phyloP scores from a whole-genome alignment of 2,888 invertebrate species.

The Caenorhabditis sp. region DNA sequence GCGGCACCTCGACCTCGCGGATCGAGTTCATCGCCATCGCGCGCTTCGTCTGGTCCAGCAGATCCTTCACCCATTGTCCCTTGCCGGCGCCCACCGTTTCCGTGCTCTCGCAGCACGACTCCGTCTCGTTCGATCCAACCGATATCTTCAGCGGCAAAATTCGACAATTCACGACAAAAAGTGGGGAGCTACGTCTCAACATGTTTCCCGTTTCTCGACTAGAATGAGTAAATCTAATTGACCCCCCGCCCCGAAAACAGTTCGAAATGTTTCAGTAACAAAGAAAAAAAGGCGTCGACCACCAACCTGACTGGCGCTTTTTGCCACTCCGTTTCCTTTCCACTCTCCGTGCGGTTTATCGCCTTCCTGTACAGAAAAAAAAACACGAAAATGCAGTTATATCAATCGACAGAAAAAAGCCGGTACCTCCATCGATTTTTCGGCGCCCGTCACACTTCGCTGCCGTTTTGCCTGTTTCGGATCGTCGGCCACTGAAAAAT shows the following conservation, averaged over 20 bases:
- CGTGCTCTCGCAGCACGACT: slow-evolving; percentile 60
- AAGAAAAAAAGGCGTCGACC: background rate
- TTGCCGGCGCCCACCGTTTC: slow-evolving; percentile 74
- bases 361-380: slow-evolving; percentile 54
- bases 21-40: slow-evolving; percentile 66
- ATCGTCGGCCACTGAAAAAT: slow-evolving; percentile 46
- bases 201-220: too few relatives aligned
- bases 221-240: too few relatives aligned
- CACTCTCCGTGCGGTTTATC: slow-evolving; percentile 62
- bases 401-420: background rate
- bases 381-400: background rate
- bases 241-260: too few relatives aligned
- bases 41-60: slow-evolving; percentile 67
- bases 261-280: too few relatives aligned
- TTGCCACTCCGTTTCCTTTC: slow-evolving; percentile 53
- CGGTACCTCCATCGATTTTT: slow-evolving; percentile 67
- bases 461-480: slow-evolving; percentile 55
- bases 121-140: slow-evolving; percentile 62
- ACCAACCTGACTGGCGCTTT: slow-evolving; percentile 63
- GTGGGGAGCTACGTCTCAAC: too few relatives aligned
- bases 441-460: slow-evolving; percentile 59
- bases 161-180: too few relatives aligned
- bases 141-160: slow-evolving; percentile 36
- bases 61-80: slow-evolving; percentile 76
- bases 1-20: slow-evolving; percentile 52